These are phyloP conservation scores for Dromaius novaehollandiae DNA, from an alignment of 2,113 vertebrate genomes.

Conservation along the genomic window DNA sequence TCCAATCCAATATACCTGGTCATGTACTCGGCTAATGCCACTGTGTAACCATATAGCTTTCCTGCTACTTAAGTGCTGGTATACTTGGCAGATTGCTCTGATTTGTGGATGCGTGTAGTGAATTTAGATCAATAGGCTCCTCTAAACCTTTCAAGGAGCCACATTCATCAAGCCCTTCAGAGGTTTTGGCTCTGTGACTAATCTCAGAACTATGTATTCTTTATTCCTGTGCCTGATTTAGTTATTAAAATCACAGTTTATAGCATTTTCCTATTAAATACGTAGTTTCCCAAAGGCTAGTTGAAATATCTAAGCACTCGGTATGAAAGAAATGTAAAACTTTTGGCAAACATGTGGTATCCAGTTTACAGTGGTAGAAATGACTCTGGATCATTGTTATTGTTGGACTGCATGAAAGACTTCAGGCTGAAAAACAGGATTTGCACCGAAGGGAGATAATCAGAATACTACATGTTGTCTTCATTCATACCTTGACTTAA, in stretches of 20 bases:
- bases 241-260: slow-evolving; percentile 17
- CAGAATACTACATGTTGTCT: neutral
- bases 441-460: neutral
- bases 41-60: neutral
- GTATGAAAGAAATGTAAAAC: neutral
- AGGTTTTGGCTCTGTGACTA: neutral
- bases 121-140: neutral
- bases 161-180: neutral
- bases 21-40: neutral
- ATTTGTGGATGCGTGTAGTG: neutral
- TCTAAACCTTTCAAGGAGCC: neutral
- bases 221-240: slow-evolving; percentile 2
- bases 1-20: neutral
- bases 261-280: slow-evolving; percentile 25
- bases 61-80: neutral
- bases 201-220: neutral
- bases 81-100: neutral
- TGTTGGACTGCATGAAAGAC: neutral
- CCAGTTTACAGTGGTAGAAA: neutral
- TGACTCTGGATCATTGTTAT: neutral
- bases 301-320: neutral
- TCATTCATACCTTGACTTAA: neutral
- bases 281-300: neutral
- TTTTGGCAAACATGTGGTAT: neutral
- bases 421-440: neutral